phyloP scores from a whole-genome alignment of 2,797 vertebrate species.

The Neomorphus geoffroyi region DNA sequence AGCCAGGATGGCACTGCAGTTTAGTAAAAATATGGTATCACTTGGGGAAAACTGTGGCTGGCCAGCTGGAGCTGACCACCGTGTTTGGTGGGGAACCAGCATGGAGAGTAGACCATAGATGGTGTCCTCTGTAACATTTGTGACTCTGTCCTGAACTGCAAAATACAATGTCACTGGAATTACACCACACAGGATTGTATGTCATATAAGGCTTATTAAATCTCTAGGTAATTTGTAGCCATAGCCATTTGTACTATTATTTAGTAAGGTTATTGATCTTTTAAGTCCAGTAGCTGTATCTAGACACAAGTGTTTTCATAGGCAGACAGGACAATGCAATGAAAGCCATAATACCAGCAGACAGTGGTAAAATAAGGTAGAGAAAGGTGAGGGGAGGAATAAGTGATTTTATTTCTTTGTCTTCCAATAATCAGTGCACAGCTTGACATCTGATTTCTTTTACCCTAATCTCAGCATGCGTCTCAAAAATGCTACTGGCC shows the following conservation, averaged over 20 bases:
- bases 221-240: background rate
- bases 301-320: background rate
- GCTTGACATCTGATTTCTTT: conserved; percentile 53
- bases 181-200: background rate
- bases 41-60: background rate
- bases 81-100: background rate
- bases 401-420: conserved; percentile 42
- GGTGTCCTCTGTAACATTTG: background rate
- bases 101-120: background rate
- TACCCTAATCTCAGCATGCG: conserved; percentile 62
- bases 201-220: background rate
- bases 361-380: conserved; percentile 14
- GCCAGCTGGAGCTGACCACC: background rate
- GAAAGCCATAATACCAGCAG: conserved; percentile 4
- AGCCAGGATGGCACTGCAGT: background rate
- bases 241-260: background rate
- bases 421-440: conserved; percentile 50
- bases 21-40: background rate
- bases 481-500: conserved; percentile 55
- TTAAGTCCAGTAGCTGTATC: background rate
- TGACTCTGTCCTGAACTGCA: background rate
- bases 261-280: conserved; percentile 30
- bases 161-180: background rate
- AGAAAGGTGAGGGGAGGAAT: background rate
- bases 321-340: conserved; percentile 8